Conservation (phyloP, 2,888 invertebrate genomes). For the Catonia carolina region DNA sequence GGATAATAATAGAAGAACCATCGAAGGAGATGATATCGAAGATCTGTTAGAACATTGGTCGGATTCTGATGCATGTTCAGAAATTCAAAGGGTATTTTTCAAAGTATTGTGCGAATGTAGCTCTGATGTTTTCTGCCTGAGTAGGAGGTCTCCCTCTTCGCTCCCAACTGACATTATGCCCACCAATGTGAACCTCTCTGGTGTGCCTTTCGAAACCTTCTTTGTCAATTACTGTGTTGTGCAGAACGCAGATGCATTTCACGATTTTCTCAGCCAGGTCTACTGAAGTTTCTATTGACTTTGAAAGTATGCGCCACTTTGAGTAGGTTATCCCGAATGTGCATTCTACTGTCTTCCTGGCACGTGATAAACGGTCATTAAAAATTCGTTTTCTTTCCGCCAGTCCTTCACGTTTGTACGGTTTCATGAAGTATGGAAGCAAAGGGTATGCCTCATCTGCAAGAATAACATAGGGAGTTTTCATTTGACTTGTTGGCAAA, state of each 20-base stretch:
- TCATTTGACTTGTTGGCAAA: constrained; percentile 28
- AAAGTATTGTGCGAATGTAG: no score
- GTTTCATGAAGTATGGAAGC: constrained; percentile 17
- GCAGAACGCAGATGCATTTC: constrained; percentile 18
- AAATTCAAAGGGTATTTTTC: neutral
- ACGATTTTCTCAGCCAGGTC: constrained; percentile 16
- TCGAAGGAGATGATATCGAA: no score
- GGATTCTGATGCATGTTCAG: no score
- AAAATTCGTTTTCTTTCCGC: constrained; percentile 15
- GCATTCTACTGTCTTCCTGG: constrained; percentile 20
- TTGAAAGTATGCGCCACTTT: constrained; percentile 23
- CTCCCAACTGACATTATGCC: neutral
- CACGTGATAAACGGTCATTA: constrained; percentile 15
- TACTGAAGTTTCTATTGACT: constrained; percentile 18
- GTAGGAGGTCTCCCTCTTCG: neutral
- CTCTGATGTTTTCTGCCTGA: neutral
- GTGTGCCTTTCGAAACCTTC: neutral
- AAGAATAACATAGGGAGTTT: constrained; percentile 23
- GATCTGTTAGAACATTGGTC: no score
- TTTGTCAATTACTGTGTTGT: constrained; percentile 23
- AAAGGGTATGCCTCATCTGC: constrained; percentile 26
- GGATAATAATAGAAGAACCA: no score
- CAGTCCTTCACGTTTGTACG: constrained; percentile 13
- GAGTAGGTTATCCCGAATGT: constrained; percentile 23
- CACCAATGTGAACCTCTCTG: neutral